Evolutionary conservation across 2,888 invertebrate genomes (phyloP), one percentile per base, ranked within the genome.

Genomic region (Rhodophaea formosa): DNA sequence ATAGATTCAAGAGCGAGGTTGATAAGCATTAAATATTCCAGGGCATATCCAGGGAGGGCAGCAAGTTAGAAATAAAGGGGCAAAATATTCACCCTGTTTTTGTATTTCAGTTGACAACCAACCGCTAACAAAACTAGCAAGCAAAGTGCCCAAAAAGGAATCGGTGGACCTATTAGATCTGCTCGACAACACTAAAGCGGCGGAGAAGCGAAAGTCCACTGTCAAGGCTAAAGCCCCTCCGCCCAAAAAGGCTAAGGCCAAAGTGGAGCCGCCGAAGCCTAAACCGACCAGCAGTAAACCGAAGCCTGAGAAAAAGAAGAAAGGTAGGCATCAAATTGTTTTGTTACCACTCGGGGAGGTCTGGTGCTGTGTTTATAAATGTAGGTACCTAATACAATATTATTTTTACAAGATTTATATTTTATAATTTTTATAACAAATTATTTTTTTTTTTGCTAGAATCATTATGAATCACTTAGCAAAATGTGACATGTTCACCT

Each of bases 141-240:
- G 73, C 44, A 88, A 84, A 75, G 68, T 82, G 32, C 88, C 89
- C 49, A 90, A 90, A 68, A 88, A 86, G 65, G 90, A 89, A 49
- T 64, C 81, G 0, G 82, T 84, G 0, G 86, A 88, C 56, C 49
- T 86, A 7, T 58, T 82, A 1, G 88, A 88, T 1, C 59, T 88
- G 1, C 63, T 87, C 0, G 88, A 88, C 62, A 82, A 74, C 54
- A 72, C 82, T 0, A 84, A 86, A 45, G 71, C 76, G 2, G 69
- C 81, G 0, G 78, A 76, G 16, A 91, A 91, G 62, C 66, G 88
- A n/a, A 90, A 89, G 61, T 76, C 87, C 0, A 63, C 79, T 0
- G 56, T 72, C 0, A 88, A 86, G 69, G 55, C 68, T 0, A 88
- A 88, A 61, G 59, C 74, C 0, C 60, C 78, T 0, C 74, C 86